Evolutionary conservation across 2,888 invertebrate genomes (phyloP).

Genomic region (Campoplex nolae): DNA sequence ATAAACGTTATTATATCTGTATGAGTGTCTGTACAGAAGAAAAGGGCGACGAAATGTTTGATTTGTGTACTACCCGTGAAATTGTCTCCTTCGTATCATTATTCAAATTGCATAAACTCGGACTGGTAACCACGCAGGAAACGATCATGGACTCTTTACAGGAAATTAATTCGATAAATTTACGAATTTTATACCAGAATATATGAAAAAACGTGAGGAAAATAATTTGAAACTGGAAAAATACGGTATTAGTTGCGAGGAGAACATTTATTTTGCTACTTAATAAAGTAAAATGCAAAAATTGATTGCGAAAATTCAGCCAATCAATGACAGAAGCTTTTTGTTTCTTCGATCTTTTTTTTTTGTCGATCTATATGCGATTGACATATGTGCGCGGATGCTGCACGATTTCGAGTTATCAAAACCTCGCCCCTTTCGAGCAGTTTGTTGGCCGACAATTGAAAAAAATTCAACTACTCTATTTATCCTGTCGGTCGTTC

Average conservation of each 20-base stretch:
- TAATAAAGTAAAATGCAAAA: too few relatives aligned
- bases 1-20: constrained; percentile 29
- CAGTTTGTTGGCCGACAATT: constrained; percentile 46
- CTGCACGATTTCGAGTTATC: constrained; percentile 11
- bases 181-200: not conserved
- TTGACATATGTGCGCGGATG: not conserved
- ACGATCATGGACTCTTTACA: not conserved
- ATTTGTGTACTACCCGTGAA: constrained; percentile 55
- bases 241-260: too few relatives aligned
- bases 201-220: not conserved
- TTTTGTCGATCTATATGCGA: not conserved
- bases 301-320: not conserved
- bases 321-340: not conserved
- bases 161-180: not conserved
- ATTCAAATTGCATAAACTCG: constrained; percentile 35
- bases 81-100: constrained; percentile 20
- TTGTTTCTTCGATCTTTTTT: not conserved
- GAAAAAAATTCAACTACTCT: constrained; percentile 29
- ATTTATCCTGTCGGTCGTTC: constrained; percentile 20
- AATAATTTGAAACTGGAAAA: not conserved
- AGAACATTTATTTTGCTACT: too few relatives aligned
- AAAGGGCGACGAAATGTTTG: constrained; percentile 60
- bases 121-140: not conserved
- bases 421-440: constrained; percentile 4
- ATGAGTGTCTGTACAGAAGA: constrained; percentile 21